These are phyloP conservation scores for Ptyas mucosa DNA, from an alignment of 2,113 vertebrate species.

Conservation along the genomic window DNA sequence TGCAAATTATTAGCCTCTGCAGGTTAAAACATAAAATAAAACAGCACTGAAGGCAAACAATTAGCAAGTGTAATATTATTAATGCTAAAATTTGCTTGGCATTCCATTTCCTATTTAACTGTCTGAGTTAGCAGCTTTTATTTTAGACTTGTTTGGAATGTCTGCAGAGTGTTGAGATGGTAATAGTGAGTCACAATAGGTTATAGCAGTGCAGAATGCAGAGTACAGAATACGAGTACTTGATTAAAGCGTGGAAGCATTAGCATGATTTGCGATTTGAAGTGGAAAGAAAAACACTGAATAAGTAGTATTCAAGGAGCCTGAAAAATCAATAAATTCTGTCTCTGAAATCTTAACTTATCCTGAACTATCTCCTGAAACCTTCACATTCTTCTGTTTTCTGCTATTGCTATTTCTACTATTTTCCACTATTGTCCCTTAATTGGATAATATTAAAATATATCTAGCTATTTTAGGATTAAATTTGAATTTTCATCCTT, in stretches of 20 bases:
- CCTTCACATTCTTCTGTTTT: too few relatives aligned
- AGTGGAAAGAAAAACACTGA: not conserved
- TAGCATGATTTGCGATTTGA: not conserved
- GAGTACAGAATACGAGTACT: not conserved
- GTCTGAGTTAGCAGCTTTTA: conserved; percentile 13
- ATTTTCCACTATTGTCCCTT: not conserved
- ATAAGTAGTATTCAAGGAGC: not conserved
- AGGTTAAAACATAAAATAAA: conserved; percentile 21
- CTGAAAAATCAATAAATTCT: too few relatives aligned
- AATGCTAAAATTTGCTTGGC: conserved; percentile 5
- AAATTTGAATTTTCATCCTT: not conserved
- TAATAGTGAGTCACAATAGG: conserved; percentile 10
- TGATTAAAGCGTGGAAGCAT: not conserved
- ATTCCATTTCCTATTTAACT: conserved; percentile 19
- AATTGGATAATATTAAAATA: not conserved
- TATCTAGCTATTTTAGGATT: not conserved
- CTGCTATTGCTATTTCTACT: not conserved
- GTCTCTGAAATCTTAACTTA: not conserved
- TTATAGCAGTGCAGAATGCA: not conserved
- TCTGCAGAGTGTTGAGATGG: not conserved
- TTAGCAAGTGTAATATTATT: conserved; percentile 20
- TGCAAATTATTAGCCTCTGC: not conserved
- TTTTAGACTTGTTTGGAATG: conserved; percentile 21
- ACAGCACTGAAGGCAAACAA: not conserved
- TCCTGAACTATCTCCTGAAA: not conserved